Conservation (phyloP, 1,140 invertebrate species). For the Neuroterus valhalla region DNA sequence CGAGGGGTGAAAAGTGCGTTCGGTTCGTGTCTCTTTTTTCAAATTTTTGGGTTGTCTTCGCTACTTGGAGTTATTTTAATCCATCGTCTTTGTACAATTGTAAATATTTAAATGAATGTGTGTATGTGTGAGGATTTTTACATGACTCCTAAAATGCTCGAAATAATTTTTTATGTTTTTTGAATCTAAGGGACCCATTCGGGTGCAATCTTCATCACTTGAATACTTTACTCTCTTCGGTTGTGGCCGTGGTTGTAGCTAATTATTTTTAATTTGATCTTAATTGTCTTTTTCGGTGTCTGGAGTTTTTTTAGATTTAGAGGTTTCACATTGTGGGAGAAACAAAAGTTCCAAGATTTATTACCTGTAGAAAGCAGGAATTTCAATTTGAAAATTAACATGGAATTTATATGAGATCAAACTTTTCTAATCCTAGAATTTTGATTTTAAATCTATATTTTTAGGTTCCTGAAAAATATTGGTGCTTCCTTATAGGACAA, state of each 20-base stretch:
- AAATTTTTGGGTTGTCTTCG: not conserved
- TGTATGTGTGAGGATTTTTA: constrained; percentile 6
- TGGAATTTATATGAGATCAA: no score
- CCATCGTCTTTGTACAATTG: not conserved
- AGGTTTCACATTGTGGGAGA: no score
- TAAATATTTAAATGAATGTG: constrained; percentile 27
- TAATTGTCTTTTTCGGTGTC: no score
- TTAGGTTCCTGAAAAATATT: no score
- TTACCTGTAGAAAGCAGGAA: no score
- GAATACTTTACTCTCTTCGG: not conserved
- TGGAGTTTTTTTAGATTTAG: no score
- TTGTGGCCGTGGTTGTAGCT: not conserved
- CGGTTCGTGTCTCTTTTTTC: not conserved
- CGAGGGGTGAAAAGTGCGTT: not conserved
- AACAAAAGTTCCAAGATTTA: no score
- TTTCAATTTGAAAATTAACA: no score
- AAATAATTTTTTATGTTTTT: not conserved
- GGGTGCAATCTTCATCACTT: not conserved
- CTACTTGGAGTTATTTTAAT: not conserved
- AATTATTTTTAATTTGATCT: not conserved
- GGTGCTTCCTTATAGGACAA: no score
- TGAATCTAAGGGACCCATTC: not conserved
- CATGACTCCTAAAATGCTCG: not conserved
- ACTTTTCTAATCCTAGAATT: no score
- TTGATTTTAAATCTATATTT: no score